Conservation (phyloP, 2,797 vertebrate species). For the Hippoglossus hippoglossus region DNA sequence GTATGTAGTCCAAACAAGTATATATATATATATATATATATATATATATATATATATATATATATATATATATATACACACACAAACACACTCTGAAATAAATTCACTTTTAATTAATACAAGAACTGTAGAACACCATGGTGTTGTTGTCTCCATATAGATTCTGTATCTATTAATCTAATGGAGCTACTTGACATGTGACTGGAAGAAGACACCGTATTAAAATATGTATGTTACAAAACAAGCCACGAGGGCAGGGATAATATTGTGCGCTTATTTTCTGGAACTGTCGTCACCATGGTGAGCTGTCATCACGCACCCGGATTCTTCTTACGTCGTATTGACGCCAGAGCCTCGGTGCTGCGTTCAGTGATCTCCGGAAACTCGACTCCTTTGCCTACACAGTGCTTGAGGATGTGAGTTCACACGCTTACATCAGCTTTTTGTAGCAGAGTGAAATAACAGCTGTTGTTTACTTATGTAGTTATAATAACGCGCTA, state of each 20-base stretch:
- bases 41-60: background rate
- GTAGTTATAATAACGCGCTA: too few relatives aligned
- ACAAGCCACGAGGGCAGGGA: conserved; percentile 23
- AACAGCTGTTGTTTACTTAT: too few relatives aligned
- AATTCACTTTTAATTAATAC: background rate
- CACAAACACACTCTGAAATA: background rate
- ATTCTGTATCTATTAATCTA: background rate
- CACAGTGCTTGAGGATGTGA: background rate
- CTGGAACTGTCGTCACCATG: conserved; percentile 76
- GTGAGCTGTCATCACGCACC: conserved; percentile 70
- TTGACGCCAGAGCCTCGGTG: conserved; percentile 74
- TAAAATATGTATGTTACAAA: conserved; percentile 22
- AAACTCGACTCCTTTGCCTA: conserved; percentile 8
- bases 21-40: background rate
- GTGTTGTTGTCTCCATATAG: too few relatives aligned
- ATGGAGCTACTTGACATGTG: background rate
- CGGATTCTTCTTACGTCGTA: conserved; percentile 79
- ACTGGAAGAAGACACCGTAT: background rate
- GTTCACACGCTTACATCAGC: background rate
- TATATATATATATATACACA: background rate
- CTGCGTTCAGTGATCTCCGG: conserved; percentile 40
- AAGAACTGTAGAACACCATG: background rate
- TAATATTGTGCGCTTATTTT: conserved; percentile 57
- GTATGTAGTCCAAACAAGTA: background rate
- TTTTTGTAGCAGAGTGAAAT: background rate